Conservation (phyloP, 2,888 invertebrate species). For the Lochmaea capreae region DNA sequence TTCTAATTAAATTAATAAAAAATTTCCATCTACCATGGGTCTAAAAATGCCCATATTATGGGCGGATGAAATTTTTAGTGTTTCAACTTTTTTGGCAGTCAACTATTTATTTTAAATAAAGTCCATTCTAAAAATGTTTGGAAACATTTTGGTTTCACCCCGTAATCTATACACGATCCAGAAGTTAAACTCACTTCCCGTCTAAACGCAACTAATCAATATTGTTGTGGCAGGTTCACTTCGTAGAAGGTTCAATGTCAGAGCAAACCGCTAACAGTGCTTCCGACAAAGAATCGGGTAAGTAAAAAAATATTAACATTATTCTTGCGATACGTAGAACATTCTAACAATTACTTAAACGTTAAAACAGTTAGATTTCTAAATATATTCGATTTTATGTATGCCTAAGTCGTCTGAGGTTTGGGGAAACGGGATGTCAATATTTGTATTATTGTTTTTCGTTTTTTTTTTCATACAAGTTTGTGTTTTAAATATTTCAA, state of each 20-base stretch:
- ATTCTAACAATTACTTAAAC: neutral
- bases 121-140: too few species aligned
- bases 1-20: too few species aligned
- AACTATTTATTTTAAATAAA: neutral
- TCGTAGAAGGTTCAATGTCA: conserved; percentile 71
- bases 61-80: too few species aligned
- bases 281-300: conserved; percentile 54
- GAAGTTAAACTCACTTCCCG: neutral
- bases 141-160: neutral
- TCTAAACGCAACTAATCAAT: conserved; percentile 56
- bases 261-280: conserved; percentile 61
- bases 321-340: conserved; percentile 23
- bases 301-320: conserved; percentile 38
- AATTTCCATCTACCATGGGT: too few species aligned
- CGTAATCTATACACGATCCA: neutral
- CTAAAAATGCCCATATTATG: too few species aligned
- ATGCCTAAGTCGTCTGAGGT: neutral
- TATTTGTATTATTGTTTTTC: neutral
- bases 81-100: neutral
- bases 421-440: neutral
- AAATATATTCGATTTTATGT: neutral
- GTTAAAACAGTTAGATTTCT: neutral
- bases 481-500: neutral
- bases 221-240: conserved; percentile 71
- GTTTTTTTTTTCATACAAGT: neutral